A percentile compares a stretch with the other conserved stretches of the same genome.
phyloP scores from a whole-genome alignment of 30 jellyfish, hydroid and myxozoan species.

The Hydractinia echinata region DNA sequence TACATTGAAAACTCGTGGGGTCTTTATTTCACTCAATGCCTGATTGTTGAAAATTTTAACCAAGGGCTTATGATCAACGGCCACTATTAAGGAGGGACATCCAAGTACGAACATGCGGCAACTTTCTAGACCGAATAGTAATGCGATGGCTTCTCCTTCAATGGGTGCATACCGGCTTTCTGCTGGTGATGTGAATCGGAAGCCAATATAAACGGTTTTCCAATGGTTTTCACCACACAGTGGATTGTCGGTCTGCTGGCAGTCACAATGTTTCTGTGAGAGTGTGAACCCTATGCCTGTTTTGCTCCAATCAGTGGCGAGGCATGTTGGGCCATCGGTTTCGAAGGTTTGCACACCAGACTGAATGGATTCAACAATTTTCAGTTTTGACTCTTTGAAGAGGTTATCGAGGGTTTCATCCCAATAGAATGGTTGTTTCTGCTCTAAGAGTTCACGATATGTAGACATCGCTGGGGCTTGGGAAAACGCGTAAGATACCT shows the following conservation, averaged over 20 bases:
- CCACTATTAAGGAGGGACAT: not conserved
- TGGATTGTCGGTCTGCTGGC: conserved; percentile 12
- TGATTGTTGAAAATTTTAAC: conserved; percentile 4
- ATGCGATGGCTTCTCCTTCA: conserved; percentile 31
- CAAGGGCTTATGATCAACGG: conserved; percentile 14
- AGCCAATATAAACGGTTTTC: conserved; percentile 19
- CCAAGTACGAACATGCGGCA: conserved; percentile 35
- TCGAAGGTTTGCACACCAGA: too few relatives aligned
- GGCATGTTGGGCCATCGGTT: too few relatives aligned
- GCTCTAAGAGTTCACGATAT: conserved; percentile 8
- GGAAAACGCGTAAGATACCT: conserved; percentile 19
- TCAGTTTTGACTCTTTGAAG: too few relatives aligned
- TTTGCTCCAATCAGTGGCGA: too few relatives aligned
- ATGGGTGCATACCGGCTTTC: conserved; percentile 31
- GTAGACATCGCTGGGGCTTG: conserved; percentile 39
- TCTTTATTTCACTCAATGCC: not conserved
- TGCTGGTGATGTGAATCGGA: conserved; percentile 22
- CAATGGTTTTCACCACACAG: conserved; percentile 5
- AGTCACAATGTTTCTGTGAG: too few relatives aligned
- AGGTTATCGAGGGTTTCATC: conserved; percentile 24
- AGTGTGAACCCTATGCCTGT: too few relatives aligned
- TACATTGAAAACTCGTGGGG: conserved; percentile 22
- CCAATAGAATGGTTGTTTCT: conserved; percentile 14
- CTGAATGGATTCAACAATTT: too few relatives aligned
- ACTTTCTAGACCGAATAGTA: conserved; percentile 7